These are phyloP conservation scores for Pluvianellus socialis DNA, from an alignment of 2,113 vertebrate species.

Conservation along the genomic window DNA sequence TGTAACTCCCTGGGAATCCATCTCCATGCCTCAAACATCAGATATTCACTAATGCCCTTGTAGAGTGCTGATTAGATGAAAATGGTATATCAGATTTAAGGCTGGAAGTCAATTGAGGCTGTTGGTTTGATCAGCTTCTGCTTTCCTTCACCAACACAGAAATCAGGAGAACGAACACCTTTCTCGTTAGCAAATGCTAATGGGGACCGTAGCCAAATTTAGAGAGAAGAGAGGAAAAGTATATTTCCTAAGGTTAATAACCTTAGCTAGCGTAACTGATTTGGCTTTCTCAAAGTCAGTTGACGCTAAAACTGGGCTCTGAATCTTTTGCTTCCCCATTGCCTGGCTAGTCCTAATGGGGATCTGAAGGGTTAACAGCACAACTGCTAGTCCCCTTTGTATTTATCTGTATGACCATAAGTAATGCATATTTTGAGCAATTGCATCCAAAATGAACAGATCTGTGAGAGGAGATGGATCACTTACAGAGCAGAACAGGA, in stretches of 20 bases:
- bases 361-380: constrained; percentile 29
- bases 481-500: constrained; percentile 55
- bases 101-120: background rate
- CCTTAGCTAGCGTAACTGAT: background rate
- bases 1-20: background rate
- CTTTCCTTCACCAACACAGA: background rate
- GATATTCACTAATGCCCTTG: background rate
- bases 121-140: background rate
- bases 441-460: constrained; percentile 52
- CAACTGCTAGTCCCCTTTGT: background rate
- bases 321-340: background rate
- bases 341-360: background rate
- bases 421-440: constrained; percentile 50
- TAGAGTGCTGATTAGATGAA: background rate
- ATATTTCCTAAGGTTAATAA: background rate
- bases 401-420: constrained; percentile 34
- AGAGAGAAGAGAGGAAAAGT: background rate
- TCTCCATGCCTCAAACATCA: background rate
- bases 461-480: constrained; percentile 47
- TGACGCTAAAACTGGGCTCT: background rate
- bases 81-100: background rate
- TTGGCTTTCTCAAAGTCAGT: background rate
- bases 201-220: background rate
- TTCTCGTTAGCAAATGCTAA: background rate
- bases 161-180: background rate